Evolutionary conservation across 1,140 invertebrate genomes (phyloP).

Genomic region (Musca vetustissima): DNA sequence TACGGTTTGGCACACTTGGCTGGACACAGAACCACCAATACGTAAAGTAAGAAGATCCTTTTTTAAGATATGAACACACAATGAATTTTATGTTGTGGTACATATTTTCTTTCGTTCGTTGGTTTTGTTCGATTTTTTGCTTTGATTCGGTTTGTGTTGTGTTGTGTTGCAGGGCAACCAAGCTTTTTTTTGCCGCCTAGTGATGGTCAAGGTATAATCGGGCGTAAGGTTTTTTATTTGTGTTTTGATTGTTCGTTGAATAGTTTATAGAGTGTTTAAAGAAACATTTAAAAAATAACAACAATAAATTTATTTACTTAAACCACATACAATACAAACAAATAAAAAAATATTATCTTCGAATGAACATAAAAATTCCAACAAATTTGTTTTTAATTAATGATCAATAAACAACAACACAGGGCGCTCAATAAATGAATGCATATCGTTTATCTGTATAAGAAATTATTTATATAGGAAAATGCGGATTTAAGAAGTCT

Average conservation of each 20-base stretch:
- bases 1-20: not conserved
- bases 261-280: slow-evolving; percentile 26
- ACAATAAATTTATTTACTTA: slow-evolving; percentile 26
- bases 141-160: no score
- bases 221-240: not conserved
- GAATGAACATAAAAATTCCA: not conserved
- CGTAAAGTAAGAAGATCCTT: slow-evolving; percentile 11
- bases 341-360: not conserved
- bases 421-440: no score
- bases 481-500: no score
- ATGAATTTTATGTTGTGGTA: slow-evolving; percentile 1
- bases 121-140: no score
- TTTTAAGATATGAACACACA: slow-evolving; percentile 21
- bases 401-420: no score
- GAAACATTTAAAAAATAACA: slow-evolving; percentile 21
- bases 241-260: slow-evolving; percentile 20
- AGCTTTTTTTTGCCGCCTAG: not conserved
- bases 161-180: no score
- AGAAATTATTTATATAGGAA: no score
- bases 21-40: not conserved
- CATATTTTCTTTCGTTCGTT: no score
- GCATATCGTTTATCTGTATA: no score
- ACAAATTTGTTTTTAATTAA: no score
- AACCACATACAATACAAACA: no score
- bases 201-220: not conserved